Evolutionary conservation across 2,797 vertebrate species (phyloP).

Genomic region (Notamacropus eugenii): DNA sequence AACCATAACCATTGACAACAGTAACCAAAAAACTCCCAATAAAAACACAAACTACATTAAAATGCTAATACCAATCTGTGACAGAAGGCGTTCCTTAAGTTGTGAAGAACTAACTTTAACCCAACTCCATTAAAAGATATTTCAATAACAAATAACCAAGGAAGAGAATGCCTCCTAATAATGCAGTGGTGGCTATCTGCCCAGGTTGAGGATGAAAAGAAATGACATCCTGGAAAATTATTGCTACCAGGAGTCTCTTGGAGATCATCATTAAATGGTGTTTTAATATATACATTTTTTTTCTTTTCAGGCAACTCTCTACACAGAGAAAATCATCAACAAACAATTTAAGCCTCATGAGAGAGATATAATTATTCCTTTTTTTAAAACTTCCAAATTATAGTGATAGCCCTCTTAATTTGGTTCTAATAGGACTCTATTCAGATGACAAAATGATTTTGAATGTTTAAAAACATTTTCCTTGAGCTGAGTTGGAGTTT

Average conservation of each 20-base stretch:
- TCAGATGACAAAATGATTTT: not conserved
- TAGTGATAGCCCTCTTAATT: not conserved
- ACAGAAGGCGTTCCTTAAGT: not conserved
- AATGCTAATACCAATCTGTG: not conserved
- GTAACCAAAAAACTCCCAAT: not conserved
- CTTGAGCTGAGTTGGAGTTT: not conserved
- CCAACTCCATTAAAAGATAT: not conserved
- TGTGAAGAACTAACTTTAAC: not conserved
- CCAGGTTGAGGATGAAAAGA: conserved; percentile 38
- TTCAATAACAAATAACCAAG: conserved; percentile 1
- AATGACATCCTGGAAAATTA: conserved; percentile 45
- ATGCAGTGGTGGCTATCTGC: not conserved
- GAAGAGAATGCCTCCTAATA: conserved; percentile 7
- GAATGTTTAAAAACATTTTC: not conserved
- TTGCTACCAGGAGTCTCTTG: conserved; percentile 31
- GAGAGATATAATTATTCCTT: not conserved
- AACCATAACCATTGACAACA: not conserved
- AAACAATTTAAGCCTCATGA: conserved; percentile 37
- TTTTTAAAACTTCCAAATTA: not conserved
- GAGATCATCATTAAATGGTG: conserved; percentile 43
- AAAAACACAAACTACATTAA: not conserved
- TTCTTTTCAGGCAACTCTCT: not conserved
- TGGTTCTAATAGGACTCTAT: not conserved
- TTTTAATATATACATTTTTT: conserved; percentile 50
- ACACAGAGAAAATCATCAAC: conserved; percentile 29